Percentiles rank a stretch among this genome's conserved stretches.
Conservation (phyloP, 2,797 vertebrate genomes). For the Meda fulgida region DNA sequence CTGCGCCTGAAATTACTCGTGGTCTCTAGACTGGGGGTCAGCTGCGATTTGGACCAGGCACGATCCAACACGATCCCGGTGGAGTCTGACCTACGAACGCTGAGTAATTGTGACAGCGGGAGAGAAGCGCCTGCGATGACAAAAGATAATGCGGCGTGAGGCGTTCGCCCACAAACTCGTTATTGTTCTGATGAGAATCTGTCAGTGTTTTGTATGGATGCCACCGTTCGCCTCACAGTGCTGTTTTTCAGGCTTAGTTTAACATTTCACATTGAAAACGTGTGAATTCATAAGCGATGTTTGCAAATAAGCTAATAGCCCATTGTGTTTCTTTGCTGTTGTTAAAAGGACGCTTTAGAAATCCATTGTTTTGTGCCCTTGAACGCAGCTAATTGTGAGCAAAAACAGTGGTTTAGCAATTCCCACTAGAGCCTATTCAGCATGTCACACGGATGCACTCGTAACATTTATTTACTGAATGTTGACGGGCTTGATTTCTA, state of each 20-base stretch:
- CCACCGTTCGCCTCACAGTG: slow-evolving; percentile 7
- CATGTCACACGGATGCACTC: not conserved
- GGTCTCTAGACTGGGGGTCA: slow-evolving; percentile 6
- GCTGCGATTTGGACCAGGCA: not conserved
- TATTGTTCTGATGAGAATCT: slow-evolving; percentile 24
- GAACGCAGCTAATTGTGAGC: slow-evolving; percentile 11
- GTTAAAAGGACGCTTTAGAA: not conserved
- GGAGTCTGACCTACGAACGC: not conserved
- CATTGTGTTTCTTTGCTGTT: slow-evolving; percentile 7
- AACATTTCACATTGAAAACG: not conserved
- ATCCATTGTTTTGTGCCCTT: slow-evolving; percentile 2
- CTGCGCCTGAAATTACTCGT: slow-evolving; percentile 3
- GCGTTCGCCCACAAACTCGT: not conserved
- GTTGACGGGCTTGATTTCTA: not conserved
- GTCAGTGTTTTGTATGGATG: slow-evolving; percentile 13
- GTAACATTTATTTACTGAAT: slow-evolving; percentile 11
- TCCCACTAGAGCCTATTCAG: not conserved
- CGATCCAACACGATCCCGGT: not conserved
- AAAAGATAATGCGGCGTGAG: slow-evolving; percentile 1
- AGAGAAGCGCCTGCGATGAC: not conserved
- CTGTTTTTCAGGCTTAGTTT: slow-evolving; percentile 2
- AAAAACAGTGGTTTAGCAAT: not conserved
- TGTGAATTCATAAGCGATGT: slow-evolving; percentile 1
- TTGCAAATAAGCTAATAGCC: slow-evolving; percentile 36
- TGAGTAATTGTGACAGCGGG: slow-evolving; percentile 19